Evolutionary conservation across 2,797 vertebrate genomes (phyloP).

Genomic region (Anguilla pacifica): DNA sequence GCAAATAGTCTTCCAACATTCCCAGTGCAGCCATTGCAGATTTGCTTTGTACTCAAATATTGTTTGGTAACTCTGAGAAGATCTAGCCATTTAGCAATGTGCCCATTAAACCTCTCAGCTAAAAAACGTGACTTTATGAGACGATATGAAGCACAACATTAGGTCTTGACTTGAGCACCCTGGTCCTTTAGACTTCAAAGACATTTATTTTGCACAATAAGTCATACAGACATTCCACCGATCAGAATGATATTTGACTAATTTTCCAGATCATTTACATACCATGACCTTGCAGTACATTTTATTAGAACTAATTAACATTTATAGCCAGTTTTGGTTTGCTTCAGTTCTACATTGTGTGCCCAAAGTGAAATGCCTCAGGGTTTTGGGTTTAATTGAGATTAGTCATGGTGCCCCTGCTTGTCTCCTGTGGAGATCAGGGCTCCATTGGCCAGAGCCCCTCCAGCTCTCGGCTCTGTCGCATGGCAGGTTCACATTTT

Average conservation of each 20-base stretch:
- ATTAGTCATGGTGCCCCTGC: background rate
- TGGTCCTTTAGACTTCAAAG: background rate
- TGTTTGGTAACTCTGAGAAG: background rate
- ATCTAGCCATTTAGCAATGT: background rate
- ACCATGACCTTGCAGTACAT: background rate
- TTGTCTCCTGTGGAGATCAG: background rate
- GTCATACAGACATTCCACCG: background rate
- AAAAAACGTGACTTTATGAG: background rate
- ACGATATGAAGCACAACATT: background rate
- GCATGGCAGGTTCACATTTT: background rate
- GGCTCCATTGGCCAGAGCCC: background rate
- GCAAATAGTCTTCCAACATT: background rate
- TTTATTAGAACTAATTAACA: background rate
- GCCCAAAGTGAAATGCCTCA: background rate
- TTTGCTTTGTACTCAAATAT: background rate
- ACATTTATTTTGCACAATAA: background rate
- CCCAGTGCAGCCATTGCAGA: background rate
- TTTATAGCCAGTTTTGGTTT: background rate
- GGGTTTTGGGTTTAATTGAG: background rate
- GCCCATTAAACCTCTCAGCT: background rate
- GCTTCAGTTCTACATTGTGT: slow-evolving; percentile 5
- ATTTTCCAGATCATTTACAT: background rate
- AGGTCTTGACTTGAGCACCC: background rate
- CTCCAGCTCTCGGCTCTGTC: background rate
- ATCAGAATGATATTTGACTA: background rate